Base-by-base conservation (phyloP, 1,140 invertebrate genomes). In the Acromyrmex charruanus region DNA sequence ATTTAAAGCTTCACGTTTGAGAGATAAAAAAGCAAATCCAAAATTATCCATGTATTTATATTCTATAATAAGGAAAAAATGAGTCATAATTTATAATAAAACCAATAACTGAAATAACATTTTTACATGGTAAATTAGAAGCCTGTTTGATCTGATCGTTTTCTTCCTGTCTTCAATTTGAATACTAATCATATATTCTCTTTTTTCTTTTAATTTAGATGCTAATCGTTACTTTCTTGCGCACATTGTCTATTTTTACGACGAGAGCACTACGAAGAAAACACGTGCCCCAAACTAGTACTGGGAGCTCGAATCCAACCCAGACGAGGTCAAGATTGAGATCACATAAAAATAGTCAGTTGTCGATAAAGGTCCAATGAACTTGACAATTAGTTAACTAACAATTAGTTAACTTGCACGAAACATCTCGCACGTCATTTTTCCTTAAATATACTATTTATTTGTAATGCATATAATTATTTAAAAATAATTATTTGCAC, bases 261-360 rank as follows among this genome's bases (percentile, higher is more conserved):
- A 39, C n/a, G 49, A 53, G 59, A 66, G 31, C 25, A 49, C 3
- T 44, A 10, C 53, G n/a, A 69, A 16, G 66, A 66, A 21, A 21
- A 68, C 68, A 49, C 39, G 4, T 18, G 35, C 12, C 12, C 44
- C 39, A 72, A 75, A 72, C 53, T 53, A 87, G 77, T 85, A 51
- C 63, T 44, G 49, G 61, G 5, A 25, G 12, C 39, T 71, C 31
- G 4, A 85, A 77, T 25, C n/a, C 16, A 49, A 77, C 49, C 12
- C n/a, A 79, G 85, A 84, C 85, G 53, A 89, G 88, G 88, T 90
- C 89, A 90, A 90, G 88, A 87, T 49, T 89, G 59, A 79, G 75
- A 31, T 82, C 63, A 53, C 58, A 84, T 86, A 89, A 90, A 89
- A 90, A 89, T 89, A 90, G 88, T 44, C 21, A 3, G 1, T 51